phyloP scores from a whole-genome alignment of 2,113 vertebrate genomes.

The Ranitomeya imitator region DNA sequence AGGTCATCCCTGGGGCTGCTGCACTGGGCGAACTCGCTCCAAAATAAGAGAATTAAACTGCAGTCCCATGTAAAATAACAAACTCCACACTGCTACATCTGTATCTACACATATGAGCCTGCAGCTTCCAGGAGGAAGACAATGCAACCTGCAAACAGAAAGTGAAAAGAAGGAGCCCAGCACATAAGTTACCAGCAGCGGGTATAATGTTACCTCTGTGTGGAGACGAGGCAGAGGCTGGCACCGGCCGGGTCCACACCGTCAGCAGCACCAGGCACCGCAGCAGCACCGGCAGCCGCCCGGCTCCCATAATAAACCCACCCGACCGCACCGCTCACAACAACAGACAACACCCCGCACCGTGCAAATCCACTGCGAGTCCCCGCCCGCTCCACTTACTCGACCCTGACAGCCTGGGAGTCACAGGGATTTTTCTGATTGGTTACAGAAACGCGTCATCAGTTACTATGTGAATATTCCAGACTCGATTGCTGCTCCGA shows the following conservation, averaged over 20 bases:
- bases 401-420: not conserved
- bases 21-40: not conserved
- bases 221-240: not conserved
- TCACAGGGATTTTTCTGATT: not conserved
- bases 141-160: not conserved
- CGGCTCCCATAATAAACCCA: constrained; percentile 17
- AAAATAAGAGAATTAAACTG: not conserved
- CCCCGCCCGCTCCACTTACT: not conserved
- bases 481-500: not conserved
- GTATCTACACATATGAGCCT: not conserved
- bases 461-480: not conserved
- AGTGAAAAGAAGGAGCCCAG: not conserved
- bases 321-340: not conserved
- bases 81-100: not conserved
- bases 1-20: not conserved
- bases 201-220: not conserved
- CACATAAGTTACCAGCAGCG: too few relatives aligned
- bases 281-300: not conserved
- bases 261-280: not conserved
- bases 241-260: not conserved
- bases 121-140: not conserved
- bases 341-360: not conserved
- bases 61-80: not conserved
- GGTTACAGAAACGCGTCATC: constrained; percentile 1
- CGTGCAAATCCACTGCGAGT: not conserved